Evolutionary conservation across 1,140 invertebrate species (phyloP), one percentile per base, ranked within the genome.

Genomic region (Aporrectodea caliginosa): DNA sequence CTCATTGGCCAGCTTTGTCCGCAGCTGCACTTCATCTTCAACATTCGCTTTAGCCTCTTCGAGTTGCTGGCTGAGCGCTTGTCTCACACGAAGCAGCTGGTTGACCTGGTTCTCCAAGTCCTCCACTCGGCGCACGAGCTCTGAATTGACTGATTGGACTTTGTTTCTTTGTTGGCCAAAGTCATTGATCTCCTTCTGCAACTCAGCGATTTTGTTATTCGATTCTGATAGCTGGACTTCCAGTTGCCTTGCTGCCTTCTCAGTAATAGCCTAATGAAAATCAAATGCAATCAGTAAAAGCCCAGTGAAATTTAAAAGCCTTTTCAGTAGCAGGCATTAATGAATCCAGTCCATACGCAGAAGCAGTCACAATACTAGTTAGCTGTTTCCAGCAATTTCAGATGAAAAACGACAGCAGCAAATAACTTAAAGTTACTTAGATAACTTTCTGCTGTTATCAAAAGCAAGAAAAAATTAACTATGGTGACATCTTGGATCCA

Each of bases 201-300:
- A n/a, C 34, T 74, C 73, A 33, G 31, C 34, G n/a, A 74, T 74
- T 34, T 74, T 98, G 86, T 92, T 91, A 89, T 97, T 95, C 75
- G 96, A 92, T 89, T 99, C 97, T 88, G 95, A 93, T 85, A 99
- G 90, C 89, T 97, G 94, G 89, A 95, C 93, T 90, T 96, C 94
- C 81, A 98, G 89, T 90, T 97, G 94, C 90, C 98, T 98, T 89
- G 94, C 93, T 86, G 97, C 93, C 92, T 98, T 98, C 89, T 99
- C 97, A 89, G 95, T 93, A 87, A 94, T 93, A 88, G 98, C 95
- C 95, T 98, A 22, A n/a, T n/a, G n/a, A n/a, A n/a, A n/a, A n/a
- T n/a, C n/a, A n/a, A n/a, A n/a, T n/a, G n/a, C n/a, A n/a, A n/a
- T n/a, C n/a, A n/a, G n/a, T n/a, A n/a, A n/a, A n/a, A n/a, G n/a